phyloP scores from a whole-genome alignment of 2,113 vertebrate species.

The Hystrix brachyura region DNA sequence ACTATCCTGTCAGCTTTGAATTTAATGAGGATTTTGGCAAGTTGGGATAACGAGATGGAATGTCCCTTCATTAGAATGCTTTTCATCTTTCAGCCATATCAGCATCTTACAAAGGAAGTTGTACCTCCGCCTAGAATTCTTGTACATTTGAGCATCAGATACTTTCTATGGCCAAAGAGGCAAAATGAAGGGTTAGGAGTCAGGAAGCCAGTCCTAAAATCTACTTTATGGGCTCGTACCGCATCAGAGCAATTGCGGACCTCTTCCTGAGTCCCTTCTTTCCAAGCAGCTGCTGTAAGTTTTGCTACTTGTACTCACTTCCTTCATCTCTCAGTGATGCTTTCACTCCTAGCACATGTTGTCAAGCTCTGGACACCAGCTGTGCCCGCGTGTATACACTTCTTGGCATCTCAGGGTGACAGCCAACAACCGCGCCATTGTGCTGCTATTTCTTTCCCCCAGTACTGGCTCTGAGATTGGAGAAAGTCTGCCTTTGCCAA shows the following conservation, averaged over 20 bases:
- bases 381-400: background rate
- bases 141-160: background rate
- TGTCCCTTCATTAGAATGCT: background rate
- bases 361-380: background rate
- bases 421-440: background rate
- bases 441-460: background rate
- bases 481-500: background rate
- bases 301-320: background rate
- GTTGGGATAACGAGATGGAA: background rate
- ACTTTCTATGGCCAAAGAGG: background rate
- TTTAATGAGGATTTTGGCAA: conserved; percentile 40
- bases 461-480: background rate
- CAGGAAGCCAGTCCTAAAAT: background rate
- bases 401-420: background rate
- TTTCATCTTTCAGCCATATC: background rate
- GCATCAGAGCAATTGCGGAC: background rate
- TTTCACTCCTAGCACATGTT: background rate
- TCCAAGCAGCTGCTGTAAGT: background rate
- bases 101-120: background rate
- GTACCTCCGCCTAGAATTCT: background rate
- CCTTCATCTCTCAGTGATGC: background rate
- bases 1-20: conserved; percentile 3
- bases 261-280: background rate
- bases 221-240: background rate
- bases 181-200: background rate